Evolutionary conservation across 30 jellyfish, hydroid and myxozoan species (phyloP), one percentile per base, ranked within the genome.

Genomic region (Turritopsis dohrnii): DNA sequence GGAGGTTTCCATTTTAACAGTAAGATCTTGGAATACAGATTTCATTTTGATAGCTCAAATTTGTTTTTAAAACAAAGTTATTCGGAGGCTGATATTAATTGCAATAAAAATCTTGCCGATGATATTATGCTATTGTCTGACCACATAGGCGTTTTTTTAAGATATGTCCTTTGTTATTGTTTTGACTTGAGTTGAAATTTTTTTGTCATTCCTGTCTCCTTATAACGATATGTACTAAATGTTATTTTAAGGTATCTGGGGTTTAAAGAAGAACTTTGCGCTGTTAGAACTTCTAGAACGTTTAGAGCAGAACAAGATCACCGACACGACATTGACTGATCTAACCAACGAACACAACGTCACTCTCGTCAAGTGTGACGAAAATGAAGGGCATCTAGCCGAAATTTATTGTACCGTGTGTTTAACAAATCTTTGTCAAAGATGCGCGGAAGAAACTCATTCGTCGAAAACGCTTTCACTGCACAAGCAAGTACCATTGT

Each of bases 201-300:
- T n/a, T n/a, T n/a, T n/a, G n/a, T n/a, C n/a, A n/a, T n/a, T n/a
- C n/a, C n/a, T n/a, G n/a, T n/a, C n/a, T n/a, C 0, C 19, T 60
- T 18, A 60, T 16, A 60, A 60, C 73, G 0, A 23, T 0, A 0
- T 72, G 18, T 18, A 72, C 28, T 1, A 79, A 0, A 18, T 76
- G 22, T 1, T 54, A 5, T 1, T 0, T 26, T 54, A 9, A 82
- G 98, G 98, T 22, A 88, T 93, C 18, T 93, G 98, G 98, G 96
- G 98, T 72, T 72, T 93, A 71, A 93, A 85, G 60, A 93, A 93
- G 92, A 93, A 93, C 75, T 93, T 88, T 81, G 96, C 98, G 7
- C 81, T 92, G 72, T 79, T 92, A 31, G 98, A 92, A 71, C 54
- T 93, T 26, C 96, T 93, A 19, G 98, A 93, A 71, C 81, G 94